Percentiles rank a stretch among this genome's conserved stretches.
These are phyloP conservation scores for Campodea augens DNA, from an alignment of 1,140 invertebrate species.

Conservation along the genomic window DNA sequence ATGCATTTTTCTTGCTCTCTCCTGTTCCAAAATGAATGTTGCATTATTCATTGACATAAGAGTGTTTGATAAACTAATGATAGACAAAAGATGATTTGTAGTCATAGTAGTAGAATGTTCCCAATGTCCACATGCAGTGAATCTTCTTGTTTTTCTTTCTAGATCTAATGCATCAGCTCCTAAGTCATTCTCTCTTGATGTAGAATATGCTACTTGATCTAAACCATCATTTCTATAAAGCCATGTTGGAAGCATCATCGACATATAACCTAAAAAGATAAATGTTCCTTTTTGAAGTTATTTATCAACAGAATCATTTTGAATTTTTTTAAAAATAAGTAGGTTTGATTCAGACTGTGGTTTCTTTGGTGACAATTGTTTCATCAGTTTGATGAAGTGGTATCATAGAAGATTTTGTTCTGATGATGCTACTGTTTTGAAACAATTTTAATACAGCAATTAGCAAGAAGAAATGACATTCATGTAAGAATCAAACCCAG, in stretches of 20 bases:
- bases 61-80: constrained; percentile 88
- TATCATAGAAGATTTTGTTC: too few species aligned
- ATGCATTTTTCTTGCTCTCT: constrained; percentile 51
- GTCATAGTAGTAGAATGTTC: constrained; percentile 85
- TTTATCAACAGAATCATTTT: neutral
- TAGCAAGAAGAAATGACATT: too few species aligned
- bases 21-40: constrained; percentile 71
- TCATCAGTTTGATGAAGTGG: too few species aligned
- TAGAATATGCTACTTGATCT: constrained; percentile 24
- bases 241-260: constrained; percentile 75
- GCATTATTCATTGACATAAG: constrained; percentile 96
- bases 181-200: constrained; percentile 41
- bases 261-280: constrained; percentile 54
- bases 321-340: too few species aligned
- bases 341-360: too few species aligned
- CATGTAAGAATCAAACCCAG: too few species aligned
- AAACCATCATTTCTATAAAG: constrained; percentile 27
- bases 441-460: too few species aligned
- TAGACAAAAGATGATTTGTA: constrained; percentile 83
- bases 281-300: neutral
- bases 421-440: too few species aligned
- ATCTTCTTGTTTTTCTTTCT: constrained; percentile 57
- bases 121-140: constrained; percentile 79
- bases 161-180: constrained; percentile 48
- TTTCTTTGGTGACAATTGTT: too few species aligned